Evolutionary conservation across 2,888 invertebrate genomes (phyloP), one percentile per base, ranked within the genome.

Genomic region (Pyralis farinalis): DNA sequence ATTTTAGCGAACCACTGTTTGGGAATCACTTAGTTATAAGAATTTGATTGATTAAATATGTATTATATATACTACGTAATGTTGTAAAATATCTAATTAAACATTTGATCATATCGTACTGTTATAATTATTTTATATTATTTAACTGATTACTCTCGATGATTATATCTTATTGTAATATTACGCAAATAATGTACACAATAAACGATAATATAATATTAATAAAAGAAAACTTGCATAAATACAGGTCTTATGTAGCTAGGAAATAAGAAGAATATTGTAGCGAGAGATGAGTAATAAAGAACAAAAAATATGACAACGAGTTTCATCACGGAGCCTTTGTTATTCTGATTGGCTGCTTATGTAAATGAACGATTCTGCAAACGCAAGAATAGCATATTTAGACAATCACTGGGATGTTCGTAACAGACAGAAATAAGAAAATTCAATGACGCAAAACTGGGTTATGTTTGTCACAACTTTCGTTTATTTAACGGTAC

Each of bases 281-380:
- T 58, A 56, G 57, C 63, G 58, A 47, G 55, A 45, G 16, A n/a
- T 16, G 4, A 3, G 4, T 4, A 16, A 16, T 2, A 45, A 55
- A 53, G 46, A 49, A 48, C 43, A 55, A 57, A 58, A 61, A 59
- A 56, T 62, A 69, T 62, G 60, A 63, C 56, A 58, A 59, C 58
- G 56, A 54, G 55, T 53, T 64, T 58, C 61, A 65, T 63, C 56
- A 60, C 46, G 55, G 53, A 55, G 55, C 64, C 63, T 71, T 69
- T 71, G 66, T 69, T 69, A 64, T 63, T 63, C 58, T 55, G 59
- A 72, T 69, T 59, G 63, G 63, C 54, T 63, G 55, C 58, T 65
- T 64, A 71, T 70, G 71, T 63, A 66, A 70, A 74, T 69, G 58
- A 56, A 54, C 40, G 47, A 42, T 44, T 52, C 49, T 50, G 37